Conservation (phyloP, 2,113 vertebrate species). For the Anarrhichthys ocellatus region DNA sequence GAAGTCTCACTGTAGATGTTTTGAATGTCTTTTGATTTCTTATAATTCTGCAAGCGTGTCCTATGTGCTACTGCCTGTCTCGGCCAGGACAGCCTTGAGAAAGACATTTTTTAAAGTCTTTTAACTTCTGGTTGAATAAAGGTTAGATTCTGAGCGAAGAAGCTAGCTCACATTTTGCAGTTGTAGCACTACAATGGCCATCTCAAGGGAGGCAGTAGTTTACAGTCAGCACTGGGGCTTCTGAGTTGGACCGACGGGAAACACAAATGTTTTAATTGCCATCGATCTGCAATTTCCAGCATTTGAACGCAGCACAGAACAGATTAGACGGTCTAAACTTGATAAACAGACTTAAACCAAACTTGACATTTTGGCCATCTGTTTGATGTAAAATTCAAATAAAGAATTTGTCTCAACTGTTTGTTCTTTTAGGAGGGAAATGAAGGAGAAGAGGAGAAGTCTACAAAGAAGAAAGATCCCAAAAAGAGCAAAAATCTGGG, state of each 20-base stretch:
- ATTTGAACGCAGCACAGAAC: too few relatives aligned
- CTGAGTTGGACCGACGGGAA: neutral
- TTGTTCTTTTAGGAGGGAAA: slow-evolving; percentile 78
- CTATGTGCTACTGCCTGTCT: too few relatives aligned
- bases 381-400: neutral
- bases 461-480: slow-evolving; percentile 91
- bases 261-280: neutral
- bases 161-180: neutral
- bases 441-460: slow-evolving; percentile 85
- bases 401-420: neutral
- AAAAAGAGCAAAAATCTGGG: slow-evolving; percentile 93
- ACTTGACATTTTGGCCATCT: neutral
- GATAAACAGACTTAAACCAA: too few relatives aligned
- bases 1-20: neutral
- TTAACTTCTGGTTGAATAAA: too few relatives aligned
- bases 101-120: too few relatives aligned
- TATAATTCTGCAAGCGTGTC: too few relatives aligned
- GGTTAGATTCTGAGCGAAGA: neutral
- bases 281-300: neutral
- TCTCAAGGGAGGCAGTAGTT: too few relatives aligned
- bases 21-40: too few relatives aligned
- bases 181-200: too few relatives aligned
- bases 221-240: too few relatives aligned
- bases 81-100: too few relatives aligned
- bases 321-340: too few relatives aligned